Evolutionary conservation across 1,140 invertebrate species (phyloP).

Genomic region (Drosophila sp.): DNA sequence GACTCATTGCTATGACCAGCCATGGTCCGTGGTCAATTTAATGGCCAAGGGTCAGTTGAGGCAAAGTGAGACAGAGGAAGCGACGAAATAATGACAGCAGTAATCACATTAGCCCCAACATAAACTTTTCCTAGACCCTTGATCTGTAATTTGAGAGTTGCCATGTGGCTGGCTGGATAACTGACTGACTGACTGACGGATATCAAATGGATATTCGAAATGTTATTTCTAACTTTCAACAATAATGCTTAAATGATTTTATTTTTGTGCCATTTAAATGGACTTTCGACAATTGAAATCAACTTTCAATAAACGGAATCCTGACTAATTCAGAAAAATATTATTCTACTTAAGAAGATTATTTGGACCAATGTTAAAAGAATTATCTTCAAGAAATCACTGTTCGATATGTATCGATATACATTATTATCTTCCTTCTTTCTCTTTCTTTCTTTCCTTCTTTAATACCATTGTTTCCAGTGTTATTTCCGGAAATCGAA

Average conservation of each 20-base stretch:
- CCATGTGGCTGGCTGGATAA: slow-evolving; percentile 31
- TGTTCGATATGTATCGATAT: too few species aligned
- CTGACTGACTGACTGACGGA: background rate
- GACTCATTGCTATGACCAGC: slow-evolving; percentile 14
- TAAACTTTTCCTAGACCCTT: slow-evolving; percentile 57
- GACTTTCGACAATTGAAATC: background rate
- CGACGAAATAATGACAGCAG: slow-evolving; percentile 76
- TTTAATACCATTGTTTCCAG: too few species aligned
- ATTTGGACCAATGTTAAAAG: too few species aligned
- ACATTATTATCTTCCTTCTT: too few species aligned
- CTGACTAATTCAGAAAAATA: too few species aligned
- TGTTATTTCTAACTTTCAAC: slow-evolving; percentile 3
- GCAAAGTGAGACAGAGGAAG: slow-evolving; percentile 39
- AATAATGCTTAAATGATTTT: background rate
- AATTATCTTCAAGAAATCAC: too few species aligned
- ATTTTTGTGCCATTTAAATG: background rate
- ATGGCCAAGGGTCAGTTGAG: slow-evolving; percentile 39
- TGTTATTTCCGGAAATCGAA: too few species aligned
- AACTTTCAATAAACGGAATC: too few species aligned
- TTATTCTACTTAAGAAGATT: too few species aligned
- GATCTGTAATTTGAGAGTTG: slow-evolving; percentile 57
- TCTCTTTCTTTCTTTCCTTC: too few species aligned
- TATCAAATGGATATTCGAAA: slow-evolving; percentile 45
- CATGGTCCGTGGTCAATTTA: slow-evolving; percentile 70
- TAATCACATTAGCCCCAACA: slow-evolving; percentile 75